Evolutionary conservation across 2,888 invertebrate genomes (phyloP), one percentile per base, ranked within the genome.

Genomic region (Lottia gigantea): DNA sequence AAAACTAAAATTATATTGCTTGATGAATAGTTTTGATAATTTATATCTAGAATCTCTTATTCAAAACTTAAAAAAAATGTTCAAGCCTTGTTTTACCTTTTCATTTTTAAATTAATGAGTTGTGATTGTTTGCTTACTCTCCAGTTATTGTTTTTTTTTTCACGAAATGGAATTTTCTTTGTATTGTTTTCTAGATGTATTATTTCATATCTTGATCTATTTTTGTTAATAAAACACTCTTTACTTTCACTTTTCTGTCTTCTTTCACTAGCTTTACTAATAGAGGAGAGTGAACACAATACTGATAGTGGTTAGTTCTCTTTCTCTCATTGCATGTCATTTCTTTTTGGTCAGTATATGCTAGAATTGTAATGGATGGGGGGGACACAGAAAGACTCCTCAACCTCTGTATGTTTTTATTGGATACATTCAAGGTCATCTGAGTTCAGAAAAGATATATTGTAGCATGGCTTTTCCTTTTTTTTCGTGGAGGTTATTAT

Each of bases 241-340:
- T 26, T 49, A 25, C 67, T 40, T 46, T 49, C 66, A 40, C 61
- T 40, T 45, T 23, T 63, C 55, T 67, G 8, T 65, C 74, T 75
- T 15, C 40, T 40, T 40, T 40, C 40, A 40, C 40, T 8, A 40
- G 40, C 72, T 74, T 73, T 74, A 19, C 70, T 70, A 40, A 77
- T 74, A 75, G 74, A 78, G 45, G 72, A 72, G 47, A 78, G 76
- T 74, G 64, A 77, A 19, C 73, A 73, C 26, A 71, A 75, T 55
- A 76, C 78, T 46, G 77, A 77, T 68, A 78, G 77, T 71, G 77
- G 75, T 76, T 71, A 23, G 40, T 7, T 46, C 23, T 40, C 23
- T 47, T n/a, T 25, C n/a, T 66, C n/a, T n/a, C n/a, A n/a, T n/a
- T 46, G 49, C 55, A 63, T 63, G 40, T 40, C 16, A 31, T 31